Evolutionary conservation across 2,888 invertebrate genomes (phyloP).

Genomic region (Dicranocentrus wangi): DNA sequence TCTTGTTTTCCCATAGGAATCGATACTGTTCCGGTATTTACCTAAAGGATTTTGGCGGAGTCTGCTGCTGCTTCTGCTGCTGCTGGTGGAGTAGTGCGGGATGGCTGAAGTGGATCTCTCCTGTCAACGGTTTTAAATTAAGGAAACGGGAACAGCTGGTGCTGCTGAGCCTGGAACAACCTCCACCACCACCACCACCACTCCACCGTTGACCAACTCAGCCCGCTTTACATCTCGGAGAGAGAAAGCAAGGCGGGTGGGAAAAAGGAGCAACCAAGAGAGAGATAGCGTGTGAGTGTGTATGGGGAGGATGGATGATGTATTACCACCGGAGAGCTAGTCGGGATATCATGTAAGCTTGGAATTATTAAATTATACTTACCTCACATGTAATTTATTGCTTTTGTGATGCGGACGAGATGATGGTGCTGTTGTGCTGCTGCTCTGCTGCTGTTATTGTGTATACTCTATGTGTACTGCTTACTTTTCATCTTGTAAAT

Average conservation of each 20-base stretch:
- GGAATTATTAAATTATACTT: slow-evolving; percentile 42
- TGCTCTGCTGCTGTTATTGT: not conserved
- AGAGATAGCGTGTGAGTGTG: not conserved
- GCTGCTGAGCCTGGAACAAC: not conserved
- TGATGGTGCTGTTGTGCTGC: not conserved
- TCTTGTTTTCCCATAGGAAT: slow-evolving; percentile 48
- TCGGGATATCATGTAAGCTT: slow-evolving; percentile 19
- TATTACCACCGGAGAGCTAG: not conserved
- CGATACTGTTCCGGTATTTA: slow-evolving; percentile 33
- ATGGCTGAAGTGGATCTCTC: not conserved
- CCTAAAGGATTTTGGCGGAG: slow-evolving; percentile 43
- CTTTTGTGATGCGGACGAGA: slow-evolving; percentile 14
- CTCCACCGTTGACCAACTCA: too few species aligned
- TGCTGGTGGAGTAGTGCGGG: not conserved
- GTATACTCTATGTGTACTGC: not conserved
- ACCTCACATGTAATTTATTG: slow-evolving; percentile 27
- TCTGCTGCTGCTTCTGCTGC: too few species aligned
- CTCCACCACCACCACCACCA: not conserved
- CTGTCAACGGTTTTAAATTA: slow-evolving; percentile 51
- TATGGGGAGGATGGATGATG: not conserved
- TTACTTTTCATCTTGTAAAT: slow-evolving; percentile 15
- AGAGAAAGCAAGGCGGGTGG: not conserved
- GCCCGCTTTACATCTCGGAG: not conserved
- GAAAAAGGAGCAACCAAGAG: not conserved
- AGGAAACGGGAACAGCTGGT: slow-evolving; percentile 44